phyloP scores from a whole-genome alignment of 2,113 vertebrate species.

The Mugil cephalus region DNA sequence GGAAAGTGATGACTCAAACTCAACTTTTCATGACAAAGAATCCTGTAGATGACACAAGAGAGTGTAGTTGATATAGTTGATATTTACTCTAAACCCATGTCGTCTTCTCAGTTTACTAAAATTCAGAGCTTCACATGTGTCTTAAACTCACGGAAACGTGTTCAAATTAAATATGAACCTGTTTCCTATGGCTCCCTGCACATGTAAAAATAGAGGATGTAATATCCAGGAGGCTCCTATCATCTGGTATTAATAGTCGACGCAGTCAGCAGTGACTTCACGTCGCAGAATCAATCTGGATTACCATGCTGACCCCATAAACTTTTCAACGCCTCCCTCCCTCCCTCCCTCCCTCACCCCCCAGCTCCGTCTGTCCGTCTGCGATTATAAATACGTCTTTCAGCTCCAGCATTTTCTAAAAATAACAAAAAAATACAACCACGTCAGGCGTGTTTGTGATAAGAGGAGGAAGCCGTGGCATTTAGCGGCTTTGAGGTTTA shows the following conservation, averaged over 20 bases:
- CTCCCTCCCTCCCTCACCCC: slow-evolving; percentile 39
- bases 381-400: not conserved
- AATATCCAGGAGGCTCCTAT: slow-evolving; percentile 52
- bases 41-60: no score
- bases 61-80: no score
- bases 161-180: no score
- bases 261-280: slow-evolving; percentile 63
- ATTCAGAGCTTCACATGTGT: no score
- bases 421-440: slow-evolving; percentile 21
- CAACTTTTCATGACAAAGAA: no score
- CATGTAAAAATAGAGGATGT: slow-evolving; percentile 56
- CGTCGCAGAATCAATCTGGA: slow-evolving; percentile 47
- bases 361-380: not conserved
- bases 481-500: no score
- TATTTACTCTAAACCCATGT: no score
- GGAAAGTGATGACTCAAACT: no score
- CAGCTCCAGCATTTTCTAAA: not conserved
- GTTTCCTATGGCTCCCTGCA: no score
- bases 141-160: no score
- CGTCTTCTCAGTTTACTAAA: no score
- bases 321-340: slow-evolving; percentile 61
- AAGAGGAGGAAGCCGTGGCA: no score
- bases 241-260: slow-evolving; percentile 68
- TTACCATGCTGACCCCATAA: slow-evolving; percentile 55
- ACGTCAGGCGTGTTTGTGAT: not conserved